phyloP scores from a whole-genome alignment of 37 sponge, comb jelly and placozoan species.

The Petrosia ficiformis region DNA sequence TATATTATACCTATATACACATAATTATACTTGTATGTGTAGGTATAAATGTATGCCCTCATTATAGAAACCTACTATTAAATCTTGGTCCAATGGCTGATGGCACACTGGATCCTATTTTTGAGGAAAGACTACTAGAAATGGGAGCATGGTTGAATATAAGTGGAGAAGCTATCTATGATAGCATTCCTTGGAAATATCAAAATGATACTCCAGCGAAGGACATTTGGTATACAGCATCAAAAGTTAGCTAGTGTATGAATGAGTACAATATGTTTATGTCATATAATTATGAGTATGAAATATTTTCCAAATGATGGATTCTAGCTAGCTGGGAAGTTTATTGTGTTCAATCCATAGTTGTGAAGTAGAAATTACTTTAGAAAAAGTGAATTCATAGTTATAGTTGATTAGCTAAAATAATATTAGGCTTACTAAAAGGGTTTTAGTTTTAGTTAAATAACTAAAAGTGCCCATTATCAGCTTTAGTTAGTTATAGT shows the following conservation, averaged over 20 bases:
- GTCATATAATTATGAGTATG: not conserved
- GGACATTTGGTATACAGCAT: conserved; percentile 60
- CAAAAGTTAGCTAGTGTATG: conserved; percentile 47
- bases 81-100: conserved; percentile 83
- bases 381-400: too few relatives aligned
- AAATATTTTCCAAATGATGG: too few relatives aligned
- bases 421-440: too few relatives aligned
- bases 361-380: not conserved
- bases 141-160: conserved; percentile 79
- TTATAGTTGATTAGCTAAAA: too few relatives aligned
- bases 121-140: conserved; percentile 72
- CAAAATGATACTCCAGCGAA: conserved; percentile 64
- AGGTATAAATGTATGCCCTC: not conserved
- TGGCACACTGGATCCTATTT: conserved; percentile 66
- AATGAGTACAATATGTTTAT: not conserved
- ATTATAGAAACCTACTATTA: conserved; percentile 65
- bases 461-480: too few relatives aligned
- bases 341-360: not conserved
- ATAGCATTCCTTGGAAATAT: conserved; percentile 51
- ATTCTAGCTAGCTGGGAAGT: not conserved
- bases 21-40: not conserved
- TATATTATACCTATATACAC: not conserved
- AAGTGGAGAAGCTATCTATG: conserved; percentile 76
- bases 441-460: too few relatives aligned
- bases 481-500: too few relatives aligned